These are phyloP conservation scores for Ceyx erithaca DNA, from an alignment of 2,797 vertebrate species.

Conservation along the genomic window DNA sequence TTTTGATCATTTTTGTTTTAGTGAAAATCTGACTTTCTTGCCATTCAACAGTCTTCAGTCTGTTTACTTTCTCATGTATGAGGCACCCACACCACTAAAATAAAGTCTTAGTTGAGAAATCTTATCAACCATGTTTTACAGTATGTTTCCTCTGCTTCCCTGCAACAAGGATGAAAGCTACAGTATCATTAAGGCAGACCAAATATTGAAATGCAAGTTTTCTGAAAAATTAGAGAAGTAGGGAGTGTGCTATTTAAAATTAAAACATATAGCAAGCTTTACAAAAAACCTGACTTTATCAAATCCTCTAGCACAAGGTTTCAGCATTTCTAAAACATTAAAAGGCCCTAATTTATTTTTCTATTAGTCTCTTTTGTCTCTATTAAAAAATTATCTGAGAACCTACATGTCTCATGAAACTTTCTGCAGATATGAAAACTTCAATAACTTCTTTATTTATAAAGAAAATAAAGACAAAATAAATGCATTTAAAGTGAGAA, in stretches of 20 bases:
- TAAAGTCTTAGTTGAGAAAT: background rate
- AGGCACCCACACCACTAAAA: background rate
- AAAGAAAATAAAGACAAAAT: slow-evolving; percentile 51
- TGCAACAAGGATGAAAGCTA: background rate
- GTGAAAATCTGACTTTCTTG: background rate
- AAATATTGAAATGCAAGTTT: background rate
- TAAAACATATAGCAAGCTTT: background rate
- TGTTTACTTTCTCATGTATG: background rate
- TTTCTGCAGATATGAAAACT: background rate
- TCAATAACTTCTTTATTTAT: slow-evolving; percentile 22
- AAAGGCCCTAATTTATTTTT: background rate
- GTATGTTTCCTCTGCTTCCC: background rate
- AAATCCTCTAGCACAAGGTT: background rate
- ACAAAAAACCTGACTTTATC: background rate
- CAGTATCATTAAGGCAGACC: background rate
- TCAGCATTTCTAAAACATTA: background rate
- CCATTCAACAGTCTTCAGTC: background rate
- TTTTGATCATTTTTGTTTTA: rapidly evolving
- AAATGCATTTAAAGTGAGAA: slow-evolving; percentile 23
- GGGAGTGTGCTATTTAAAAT: background rate
- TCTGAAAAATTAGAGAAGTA: background rate
- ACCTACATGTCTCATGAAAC: background rate
- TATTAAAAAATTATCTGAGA: background rate
- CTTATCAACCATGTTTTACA: background rate
- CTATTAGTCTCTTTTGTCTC: background rate